Percentiles rank a stretch among this genome's conserved stretches.
phyloP scores from a whole-genome alignment of 2,113 vertebrate genomes.

The Tautogolabrus adspersus region DNA sequence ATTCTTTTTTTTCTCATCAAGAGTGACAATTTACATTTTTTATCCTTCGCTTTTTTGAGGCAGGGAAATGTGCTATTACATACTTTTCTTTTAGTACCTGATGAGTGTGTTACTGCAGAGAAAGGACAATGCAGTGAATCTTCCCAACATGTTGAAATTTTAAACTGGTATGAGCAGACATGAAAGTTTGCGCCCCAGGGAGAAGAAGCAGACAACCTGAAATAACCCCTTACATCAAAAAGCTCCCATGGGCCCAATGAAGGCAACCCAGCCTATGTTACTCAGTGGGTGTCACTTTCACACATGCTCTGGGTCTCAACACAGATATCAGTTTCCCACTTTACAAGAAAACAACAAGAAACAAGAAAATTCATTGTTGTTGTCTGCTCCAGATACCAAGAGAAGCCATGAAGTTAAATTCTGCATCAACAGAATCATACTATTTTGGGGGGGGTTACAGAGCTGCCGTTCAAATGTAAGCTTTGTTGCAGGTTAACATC shows the following conservation, averaged over 20 bases:
- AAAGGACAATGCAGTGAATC: conserved; percentile 2
- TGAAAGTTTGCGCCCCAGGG: conserved; percentile 7
- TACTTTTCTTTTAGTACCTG: too few relatives aligned
- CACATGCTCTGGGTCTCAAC: conserved; percentile 9
- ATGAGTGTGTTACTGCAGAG: neutral
- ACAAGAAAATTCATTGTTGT: conserved; percentile 4
- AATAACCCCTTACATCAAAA: conserved; percentile 15
- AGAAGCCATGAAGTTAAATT: too few relatives aligned
- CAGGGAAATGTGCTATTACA: too few relatives aligned
- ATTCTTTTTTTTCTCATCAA: too few relatives aligned
- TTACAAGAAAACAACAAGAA: too few relatives aligned
- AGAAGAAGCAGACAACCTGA: conserved; percentile 1
- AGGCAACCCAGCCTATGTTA: conserved; percentile 3
- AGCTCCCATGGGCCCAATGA: conserved; percentile 25
- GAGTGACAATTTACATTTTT: too few relatives aligned
- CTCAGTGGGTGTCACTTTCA: conserved; percentile 41
- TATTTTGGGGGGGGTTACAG: too few relatives aligned
- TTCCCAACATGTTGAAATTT: conserved; percentile 2
- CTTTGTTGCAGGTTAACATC: too few relatives aligned
- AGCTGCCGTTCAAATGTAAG: too few relatives aligned
- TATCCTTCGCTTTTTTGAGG: too few relatives aligned
- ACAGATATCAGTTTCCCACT: conserved; percentile 15
- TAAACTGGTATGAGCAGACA: conserved; percentile 27
- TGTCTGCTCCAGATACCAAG: conserved; percentile 15
- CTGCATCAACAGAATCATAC: too few relatives aligned